phyloP scores from a whole-genome alignment of 2,888 invertebrate genomes.

The Oscheius onirici region DNA sequence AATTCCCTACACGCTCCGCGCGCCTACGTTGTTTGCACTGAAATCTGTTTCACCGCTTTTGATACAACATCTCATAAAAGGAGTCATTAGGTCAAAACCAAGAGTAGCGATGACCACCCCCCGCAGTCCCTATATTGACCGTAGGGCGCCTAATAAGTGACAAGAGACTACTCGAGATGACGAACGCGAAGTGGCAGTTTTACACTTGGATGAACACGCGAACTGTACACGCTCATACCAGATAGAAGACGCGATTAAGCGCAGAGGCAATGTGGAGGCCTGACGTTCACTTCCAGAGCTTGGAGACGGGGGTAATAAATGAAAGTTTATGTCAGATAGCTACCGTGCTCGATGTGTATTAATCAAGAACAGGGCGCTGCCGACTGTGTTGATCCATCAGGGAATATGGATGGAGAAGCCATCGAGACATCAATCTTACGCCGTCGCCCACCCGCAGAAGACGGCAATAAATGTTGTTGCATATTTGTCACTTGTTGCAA shows the following conservation, averaged over 20 bases:
- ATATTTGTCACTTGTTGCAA: neutral
- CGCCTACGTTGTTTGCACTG: constrained; percentile 26
- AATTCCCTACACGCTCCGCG: constrained; percentile 36
- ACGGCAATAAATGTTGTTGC: constrained; percentile 26
- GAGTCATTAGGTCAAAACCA: neutral
- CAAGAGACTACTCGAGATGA: constrained; percentile 29
- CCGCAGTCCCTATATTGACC: neutral
- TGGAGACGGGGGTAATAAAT: neutral
- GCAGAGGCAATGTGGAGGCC: neutral
- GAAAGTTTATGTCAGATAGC: neutral
- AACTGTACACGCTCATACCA: constrained; percentile 32
- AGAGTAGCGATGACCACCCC: neutral
- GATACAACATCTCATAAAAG: neutral
- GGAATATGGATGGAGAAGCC: constrained; percentile 33
- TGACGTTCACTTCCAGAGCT: neutral
- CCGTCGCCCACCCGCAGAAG: constrained; percentile 28
- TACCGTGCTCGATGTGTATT: constrained; percentile 31
- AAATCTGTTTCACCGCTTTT: neutral
- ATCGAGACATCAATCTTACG: constrained; percentile 28
- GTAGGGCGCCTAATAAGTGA: neutral
- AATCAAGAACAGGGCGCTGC: constrained; percentile 33
- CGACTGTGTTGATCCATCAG: constrained; percentile 34
- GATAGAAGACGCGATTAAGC: constrained; percentile 31
- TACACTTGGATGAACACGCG: constrained; percentile 36
- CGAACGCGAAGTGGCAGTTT: constrained; percentile 34